Evolutionary conservation across 2,113 vertebrate genomes (phyloP), one percentile per base, ranked within the genome.

Genomic region (Mesitornis unicolor): DNA sequence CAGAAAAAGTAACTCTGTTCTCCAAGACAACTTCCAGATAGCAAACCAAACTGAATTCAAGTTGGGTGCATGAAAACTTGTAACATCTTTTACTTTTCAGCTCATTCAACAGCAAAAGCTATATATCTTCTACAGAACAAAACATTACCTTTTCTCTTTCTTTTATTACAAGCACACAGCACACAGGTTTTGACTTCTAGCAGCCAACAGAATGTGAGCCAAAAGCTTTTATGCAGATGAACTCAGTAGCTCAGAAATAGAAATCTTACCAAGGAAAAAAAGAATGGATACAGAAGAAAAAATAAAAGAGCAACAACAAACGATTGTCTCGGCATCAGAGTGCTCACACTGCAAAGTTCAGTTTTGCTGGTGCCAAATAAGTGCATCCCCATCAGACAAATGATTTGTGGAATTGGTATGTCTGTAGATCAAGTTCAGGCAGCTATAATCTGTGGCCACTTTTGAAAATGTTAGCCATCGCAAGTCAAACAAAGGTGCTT

Each of bases 271-370:
- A 35, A 47, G 7, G 2, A 2, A 13, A 35, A 54, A 38, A 21
- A 69, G 45, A 50, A 12, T 1, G 11, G 5, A 33, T 13, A 31
- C 0, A n/a, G 33, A 53, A 15, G 16, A 9, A 28, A 51, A 70
- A 67, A 63, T 2, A 10, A 84, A 69, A 76, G 11, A 76, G 29
- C 11, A 61, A 5, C n/a, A 73, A 35, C 3, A 40, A 8, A 31
- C 17, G 12, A 4, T 24, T 36, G 6, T 20, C 31, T 54, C n/a
- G 9, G 28, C 12, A 33, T 25, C 56, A 33, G 47, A 28, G n/a
- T 1, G 28, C 2, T 38, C 3, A 2, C 18, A 11, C 11, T 6
- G 10, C 12, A 29, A 75, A 63, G 11, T 10, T 75, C 2, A 1
- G 17, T 18, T 75, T 68, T n/a, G 11, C 9, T 28, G 69, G 10